phyloP scores from a whole-genome alignment of 2,113 vertebrate species.

The Clarias macrocephalus region DNA sequence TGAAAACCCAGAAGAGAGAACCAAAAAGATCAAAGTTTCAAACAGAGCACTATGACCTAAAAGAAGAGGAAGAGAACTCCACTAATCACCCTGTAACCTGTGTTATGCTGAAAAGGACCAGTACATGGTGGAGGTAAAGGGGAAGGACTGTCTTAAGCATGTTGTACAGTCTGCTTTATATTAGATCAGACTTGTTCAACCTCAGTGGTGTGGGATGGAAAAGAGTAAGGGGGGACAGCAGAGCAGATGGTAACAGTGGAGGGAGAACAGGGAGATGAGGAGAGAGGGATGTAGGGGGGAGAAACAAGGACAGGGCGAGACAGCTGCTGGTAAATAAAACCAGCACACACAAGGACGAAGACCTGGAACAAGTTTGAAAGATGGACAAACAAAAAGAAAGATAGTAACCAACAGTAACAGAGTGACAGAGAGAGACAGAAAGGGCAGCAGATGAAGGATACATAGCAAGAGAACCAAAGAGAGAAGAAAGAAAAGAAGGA shows the following conservation, averaged over 20 bases:
- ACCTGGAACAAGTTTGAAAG: neutral
- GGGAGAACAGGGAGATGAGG: neutral
- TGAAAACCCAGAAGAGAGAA: neutral
- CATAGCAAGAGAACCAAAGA: neutral
- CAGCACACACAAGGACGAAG: neutral
- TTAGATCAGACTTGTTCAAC: neutral
- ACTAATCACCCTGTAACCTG: neutral
- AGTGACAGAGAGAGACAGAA: neutral
- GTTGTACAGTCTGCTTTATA: neutral
- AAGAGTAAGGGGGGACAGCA: neutral
- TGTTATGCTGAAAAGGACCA: neutral
- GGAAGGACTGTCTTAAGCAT: neutral
- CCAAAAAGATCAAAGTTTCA: neutral
- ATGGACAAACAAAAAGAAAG: neutral
- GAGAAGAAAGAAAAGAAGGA: neutral
- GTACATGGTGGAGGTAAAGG: neutral
- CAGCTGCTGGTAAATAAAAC: constrained; percentile 21
- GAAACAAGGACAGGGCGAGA: neutral
- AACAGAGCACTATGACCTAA: neutral
- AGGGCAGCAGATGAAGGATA: neutral
- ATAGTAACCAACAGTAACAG: neutral
- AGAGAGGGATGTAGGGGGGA: constrained; percentile 18
- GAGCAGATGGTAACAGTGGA: neutral
- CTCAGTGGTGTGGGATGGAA: neutral
- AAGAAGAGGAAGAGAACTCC: neutral